These are phyloP conservation scores for Megaptera novaeangliae DNA, from an alignment of 2,113 vertebrate genomes.

Conservation along the genomic window DNA sequence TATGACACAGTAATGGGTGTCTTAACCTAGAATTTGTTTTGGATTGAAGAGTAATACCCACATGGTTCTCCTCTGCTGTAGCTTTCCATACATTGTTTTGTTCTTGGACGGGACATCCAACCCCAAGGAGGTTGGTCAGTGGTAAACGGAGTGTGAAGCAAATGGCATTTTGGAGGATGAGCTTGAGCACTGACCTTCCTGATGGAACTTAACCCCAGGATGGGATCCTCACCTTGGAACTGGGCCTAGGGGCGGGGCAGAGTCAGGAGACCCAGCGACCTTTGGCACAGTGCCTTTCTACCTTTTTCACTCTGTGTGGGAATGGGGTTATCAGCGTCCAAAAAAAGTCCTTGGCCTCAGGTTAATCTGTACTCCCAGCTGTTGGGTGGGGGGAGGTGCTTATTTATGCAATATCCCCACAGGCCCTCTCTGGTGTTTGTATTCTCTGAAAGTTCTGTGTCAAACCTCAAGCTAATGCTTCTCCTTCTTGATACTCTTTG, in stretches of 20 bases:
- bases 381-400: background rate
- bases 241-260: background rate
- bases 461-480: background rate
- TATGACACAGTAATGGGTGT: background rate
- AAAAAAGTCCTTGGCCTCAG: background rate
- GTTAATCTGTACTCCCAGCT: background rate
- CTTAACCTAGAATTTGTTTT: background rate
- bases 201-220: background rate
- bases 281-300: background rate
- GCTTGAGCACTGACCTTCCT: background rate
- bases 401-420: background rate
- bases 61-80: background rate
- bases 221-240: background rate
- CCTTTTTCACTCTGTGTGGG: background rate
- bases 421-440: background rate
- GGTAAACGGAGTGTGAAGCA: background rate
- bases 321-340: background rate
- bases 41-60: background rate
- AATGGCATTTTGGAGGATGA: background rate
- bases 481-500: background rate
- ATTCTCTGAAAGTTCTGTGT: background rate
- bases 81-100: background rate
- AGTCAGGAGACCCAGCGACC: background rate
- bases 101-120: background rate
- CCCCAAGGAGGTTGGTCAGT: background rate